Percentiles rank a stretch among this genome's conserved stretches.
Conservation (phyloP, 2,888 invertebrate species). For the Hecatera dysodea region DNA sequence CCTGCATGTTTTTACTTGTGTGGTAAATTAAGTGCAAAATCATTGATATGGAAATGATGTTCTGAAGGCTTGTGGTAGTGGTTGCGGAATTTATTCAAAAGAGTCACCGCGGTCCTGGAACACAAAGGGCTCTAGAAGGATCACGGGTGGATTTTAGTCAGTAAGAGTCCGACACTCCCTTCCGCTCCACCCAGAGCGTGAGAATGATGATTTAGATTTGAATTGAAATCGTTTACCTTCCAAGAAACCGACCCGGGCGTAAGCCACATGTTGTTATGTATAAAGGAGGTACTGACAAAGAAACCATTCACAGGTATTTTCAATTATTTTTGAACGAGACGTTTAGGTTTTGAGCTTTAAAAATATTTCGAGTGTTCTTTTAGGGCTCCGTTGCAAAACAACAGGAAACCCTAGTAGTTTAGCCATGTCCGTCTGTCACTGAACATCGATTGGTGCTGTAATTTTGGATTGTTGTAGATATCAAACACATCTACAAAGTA, state of each 20-base stretch:
- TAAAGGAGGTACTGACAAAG: not conserved
- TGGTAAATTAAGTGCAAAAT: conserved; percentile 38
- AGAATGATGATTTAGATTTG: not conserved
- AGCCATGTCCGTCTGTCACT: too few species aligned
- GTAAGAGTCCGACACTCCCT: too few species aligned
- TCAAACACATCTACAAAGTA: too few species aligned
- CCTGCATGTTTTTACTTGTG: conserved; percentile 29
- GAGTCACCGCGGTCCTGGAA: too few species aligned
- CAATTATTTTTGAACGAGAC: not conserved
- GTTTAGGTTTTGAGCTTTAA: not conserved
- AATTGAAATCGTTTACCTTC: not conserved
- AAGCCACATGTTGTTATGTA: not conserved
- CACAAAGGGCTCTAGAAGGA: too few species aligned
- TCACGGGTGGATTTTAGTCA: too few species aligned
- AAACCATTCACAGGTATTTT: not conserved
- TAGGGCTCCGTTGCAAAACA: too few species aligned
- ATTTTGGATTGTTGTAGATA: too few species aligned
- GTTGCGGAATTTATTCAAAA: not conserved
- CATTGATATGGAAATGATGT: conserved; percentile 46
- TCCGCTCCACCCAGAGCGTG: too few species aligned
- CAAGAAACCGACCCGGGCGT: not conserved
- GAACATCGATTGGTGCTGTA: too few species aligned
- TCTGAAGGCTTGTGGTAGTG: not conserved
- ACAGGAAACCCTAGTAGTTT: too few species aligned
- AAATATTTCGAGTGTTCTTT: not conserved